These are phyloP conservation scores for Sebastes hubbsi DNA, from an alignment of 2,797 vertebrate species.

Conservation along the genomic window DNA sequence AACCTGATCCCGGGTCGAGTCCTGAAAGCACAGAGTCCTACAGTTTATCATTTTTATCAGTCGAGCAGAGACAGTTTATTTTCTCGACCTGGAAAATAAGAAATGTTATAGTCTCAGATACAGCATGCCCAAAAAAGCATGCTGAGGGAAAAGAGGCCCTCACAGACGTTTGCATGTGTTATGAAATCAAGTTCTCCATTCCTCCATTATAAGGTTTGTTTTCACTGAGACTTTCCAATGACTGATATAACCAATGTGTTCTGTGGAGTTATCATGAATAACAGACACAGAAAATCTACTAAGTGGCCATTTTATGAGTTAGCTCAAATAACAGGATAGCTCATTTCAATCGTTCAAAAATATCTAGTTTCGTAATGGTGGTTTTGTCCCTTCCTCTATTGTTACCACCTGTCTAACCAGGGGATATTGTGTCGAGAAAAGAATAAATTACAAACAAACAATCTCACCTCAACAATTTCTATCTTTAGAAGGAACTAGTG, in stretches of 20 bases:
- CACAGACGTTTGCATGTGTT: not conserved
- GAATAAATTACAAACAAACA: not conserved
- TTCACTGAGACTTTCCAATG: constrained; percentile 13
- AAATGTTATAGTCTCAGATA: constrained; percentile 27
- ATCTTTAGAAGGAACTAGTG: not conserved
- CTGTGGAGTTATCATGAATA: not conserved
- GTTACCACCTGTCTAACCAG: not conserved
- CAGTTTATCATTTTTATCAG: constrained; percentile 59
- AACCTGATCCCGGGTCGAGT: constrained; percentile 55
- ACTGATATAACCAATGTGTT: not conserved
- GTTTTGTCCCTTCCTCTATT: not conserved
- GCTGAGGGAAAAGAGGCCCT: not conserved
- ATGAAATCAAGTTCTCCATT: constrained; percentile 26
- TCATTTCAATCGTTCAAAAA: not conserved
- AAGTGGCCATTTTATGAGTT: not conserved
- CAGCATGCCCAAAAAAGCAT: constrained; percentile 18
- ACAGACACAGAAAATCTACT: not conserved
- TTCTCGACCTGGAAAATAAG: constrained; percentile 47
- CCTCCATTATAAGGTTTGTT: not conserved
- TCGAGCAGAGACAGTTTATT: constrained; percentile 45
- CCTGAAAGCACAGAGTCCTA: constrained; percentile 15
- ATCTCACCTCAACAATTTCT: not conserved
- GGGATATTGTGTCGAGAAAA: not conserved
- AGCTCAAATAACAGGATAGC: not conserved
- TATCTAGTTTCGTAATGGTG: not conserved